phyloP scores from a whole-genome alignment of 2,888 invertebrate genomes.

The Eudemis profundana region DNA sequence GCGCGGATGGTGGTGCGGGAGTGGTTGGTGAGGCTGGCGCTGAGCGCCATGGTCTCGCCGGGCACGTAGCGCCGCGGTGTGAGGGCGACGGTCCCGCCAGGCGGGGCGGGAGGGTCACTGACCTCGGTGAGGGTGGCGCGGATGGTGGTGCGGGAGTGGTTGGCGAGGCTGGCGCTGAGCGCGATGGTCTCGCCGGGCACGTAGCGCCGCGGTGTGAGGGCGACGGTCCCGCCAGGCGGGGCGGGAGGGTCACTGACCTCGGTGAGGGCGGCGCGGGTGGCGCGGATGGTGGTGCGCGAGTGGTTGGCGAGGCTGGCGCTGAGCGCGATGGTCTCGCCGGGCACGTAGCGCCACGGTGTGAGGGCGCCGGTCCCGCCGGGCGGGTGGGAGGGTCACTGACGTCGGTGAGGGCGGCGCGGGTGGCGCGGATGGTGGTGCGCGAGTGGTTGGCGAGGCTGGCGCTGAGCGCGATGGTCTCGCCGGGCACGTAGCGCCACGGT shows the following conservation, averaged over 20 bases:
- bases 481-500: conserved; percentile 86
- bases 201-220: conserved; percentile 60
- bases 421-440: conserved; percentile 83
- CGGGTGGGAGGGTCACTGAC: conserved; percentile 57
- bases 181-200: conserved; percentile 6
- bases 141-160: conserved; percentile 1
- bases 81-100: not conserved
- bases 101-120: conserved; percentile 3
- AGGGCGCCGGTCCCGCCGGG: conserved; percentile 66
- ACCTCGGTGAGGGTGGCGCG: conserved; percentile 60
- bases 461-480: not conserved
- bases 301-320: conserved; percentile 72
- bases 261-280: conserved; percentile 11
- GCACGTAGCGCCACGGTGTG: no score
- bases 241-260: not conserved
- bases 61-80: conserved; percentile 57
- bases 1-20: not conserved
- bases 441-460: conserved; percentile 1
- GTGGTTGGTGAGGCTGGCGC: conserved; percentile 87
- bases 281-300: not conserved
- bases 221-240: conserved; percentile 88
- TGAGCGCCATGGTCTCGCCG: conserved; percentile 52
- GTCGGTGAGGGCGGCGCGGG: conserved; percentile 90
- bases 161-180: conserved; percentile 88
- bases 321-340: not conserved